Evolutionary conservation across 2,113 vertebrate species (phyloP).

Genomic region (Apodemus sylvaticus): DNA sequence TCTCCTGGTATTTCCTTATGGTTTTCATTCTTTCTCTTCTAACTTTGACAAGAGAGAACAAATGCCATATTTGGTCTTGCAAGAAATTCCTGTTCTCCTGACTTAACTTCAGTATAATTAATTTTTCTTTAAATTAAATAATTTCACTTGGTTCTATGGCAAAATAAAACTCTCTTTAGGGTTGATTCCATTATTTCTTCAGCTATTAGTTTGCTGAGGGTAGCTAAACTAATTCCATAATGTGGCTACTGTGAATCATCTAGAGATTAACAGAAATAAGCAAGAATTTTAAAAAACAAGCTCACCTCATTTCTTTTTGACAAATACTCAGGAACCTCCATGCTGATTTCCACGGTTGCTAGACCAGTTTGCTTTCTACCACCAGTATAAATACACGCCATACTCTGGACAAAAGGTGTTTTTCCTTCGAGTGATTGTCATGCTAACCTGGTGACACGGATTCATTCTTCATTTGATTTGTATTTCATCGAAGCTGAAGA

Average conservation of each 20-base stretch:
- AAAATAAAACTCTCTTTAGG: not conserved
- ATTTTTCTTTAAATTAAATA: not conserved
- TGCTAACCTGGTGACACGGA: not conserved
- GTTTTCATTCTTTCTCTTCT: not conserved
- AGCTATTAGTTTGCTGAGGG: not conserved
- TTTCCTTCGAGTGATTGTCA: not conserved
- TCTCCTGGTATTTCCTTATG: not conserved
- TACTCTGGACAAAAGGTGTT: not conserved
- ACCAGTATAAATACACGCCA: not conserved
- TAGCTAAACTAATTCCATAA: not conserved
- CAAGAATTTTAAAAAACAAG: not conserved
- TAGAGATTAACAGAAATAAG: not conserved
- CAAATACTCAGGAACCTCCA: not conserved
- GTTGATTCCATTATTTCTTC: not conserved
- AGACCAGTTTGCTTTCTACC: not conserved
- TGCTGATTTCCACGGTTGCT: not conserved
- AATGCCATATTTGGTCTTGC: not conserved
- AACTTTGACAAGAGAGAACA: not conserved
- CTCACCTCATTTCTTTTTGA: not conserved
- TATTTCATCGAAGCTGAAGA: not conserved
- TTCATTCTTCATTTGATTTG: not conserved
- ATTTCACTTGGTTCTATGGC: not conserved
- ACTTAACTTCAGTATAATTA: not conserved
- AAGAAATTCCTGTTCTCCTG: not conserved
- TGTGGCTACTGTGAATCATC: not conserved